These are phyloP conservation scores for Oriolus oriolus DNA, from an alignment of 2,113 vertebrate species.

Conservation along the genomic window DNA sequence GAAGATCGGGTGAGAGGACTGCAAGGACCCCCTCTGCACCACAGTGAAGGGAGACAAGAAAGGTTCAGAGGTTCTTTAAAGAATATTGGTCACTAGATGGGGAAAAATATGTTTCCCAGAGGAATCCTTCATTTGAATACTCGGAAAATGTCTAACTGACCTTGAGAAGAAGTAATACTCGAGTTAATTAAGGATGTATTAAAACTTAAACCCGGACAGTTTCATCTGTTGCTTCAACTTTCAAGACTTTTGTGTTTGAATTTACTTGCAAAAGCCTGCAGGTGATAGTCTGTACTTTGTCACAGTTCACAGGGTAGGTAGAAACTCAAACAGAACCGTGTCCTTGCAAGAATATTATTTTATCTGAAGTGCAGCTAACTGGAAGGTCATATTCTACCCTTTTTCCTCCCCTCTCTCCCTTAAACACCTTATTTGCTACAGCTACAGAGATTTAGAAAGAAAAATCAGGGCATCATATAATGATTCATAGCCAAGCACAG, in stretches of 20 bases:
- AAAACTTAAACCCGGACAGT: not conserved
- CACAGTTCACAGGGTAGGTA: not conserved
- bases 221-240: not conserved
- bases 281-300: not conserved
- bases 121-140: not conserved
- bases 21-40: not conserved
- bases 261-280: not conserved
- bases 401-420: not conserved
- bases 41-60: rapidly evolving
- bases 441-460: not conserved
- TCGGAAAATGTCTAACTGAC: not conserved
- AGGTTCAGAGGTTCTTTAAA: not conserved
- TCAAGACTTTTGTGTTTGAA: not conserved
- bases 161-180: not conserved
- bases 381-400: not conserved
- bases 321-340: not conserved
- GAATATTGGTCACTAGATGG: not conserved
- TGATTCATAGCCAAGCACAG: not conserved
- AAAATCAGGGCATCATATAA: not conserved
- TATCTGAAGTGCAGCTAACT: not conserved
- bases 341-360: constrained; percentile 1
- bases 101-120: not conserved
- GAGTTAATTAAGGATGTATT: not conserved
- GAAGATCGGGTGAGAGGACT: not conserved
- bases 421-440: not conserved